Evolutionary conservation across 2,797 vertebrate species (phyloP), one percentile per base, ranked within the genome.

Genomic region (Austrolebias charrua): DNA sequence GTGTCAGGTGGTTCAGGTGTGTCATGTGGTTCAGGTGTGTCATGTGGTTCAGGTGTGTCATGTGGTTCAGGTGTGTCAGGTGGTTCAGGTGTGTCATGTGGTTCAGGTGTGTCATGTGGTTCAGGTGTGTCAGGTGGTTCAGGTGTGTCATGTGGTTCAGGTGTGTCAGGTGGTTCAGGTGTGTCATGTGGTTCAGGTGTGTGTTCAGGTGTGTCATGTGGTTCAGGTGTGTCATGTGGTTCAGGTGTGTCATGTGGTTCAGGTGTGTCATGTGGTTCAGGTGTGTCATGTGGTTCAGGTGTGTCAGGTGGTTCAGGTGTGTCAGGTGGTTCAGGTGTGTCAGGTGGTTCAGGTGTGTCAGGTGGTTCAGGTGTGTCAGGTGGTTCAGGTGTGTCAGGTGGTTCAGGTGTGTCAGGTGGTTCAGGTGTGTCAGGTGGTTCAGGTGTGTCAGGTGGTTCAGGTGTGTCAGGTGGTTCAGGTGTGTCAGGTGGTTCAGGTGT

Each of bases 1-100:
- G n/a, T n/a, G n/a, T n/a, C n/a, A n/a, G n/a, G n/a, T 33, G 46
- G 24, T 9, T 5, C 85, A 51, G 14, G n/a, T 10, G 15, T 5
- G 4, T 29, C 20, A 87, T 66, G 29, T 49, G 35, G 24, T 9
- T 5, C 85, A 51, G 14, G n/a, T 10, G 15, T 5, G 4, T 29
- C 20, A 87, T 66, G 29, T 49, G 35, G 24, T 9, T 5, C 85
- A 51, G 14, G n/a, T 10, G 15, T 5, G 4, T 29, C 20, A 87
- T 66, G 29, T 49, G 35, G n/a, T n/a, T n/a, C n/a, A n/a, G n/a
- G n/a, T n/a, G n/a, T n/a, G n/a, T n/a, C n/a, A n/a, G n/a, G n/a
- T 33, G 46, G 24, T 9, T 5, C 85, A 51, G 14, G n/a, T 10
- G 15, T 5, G 4, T 29, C 20, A 87, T 66, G 29, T 49, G 35